A percentile compares a stretch with the other conserved stretches of the same genome.
Conservation (phyloP, 1,140 invertebrate species). For the Nasonia longicornis region DNA sequence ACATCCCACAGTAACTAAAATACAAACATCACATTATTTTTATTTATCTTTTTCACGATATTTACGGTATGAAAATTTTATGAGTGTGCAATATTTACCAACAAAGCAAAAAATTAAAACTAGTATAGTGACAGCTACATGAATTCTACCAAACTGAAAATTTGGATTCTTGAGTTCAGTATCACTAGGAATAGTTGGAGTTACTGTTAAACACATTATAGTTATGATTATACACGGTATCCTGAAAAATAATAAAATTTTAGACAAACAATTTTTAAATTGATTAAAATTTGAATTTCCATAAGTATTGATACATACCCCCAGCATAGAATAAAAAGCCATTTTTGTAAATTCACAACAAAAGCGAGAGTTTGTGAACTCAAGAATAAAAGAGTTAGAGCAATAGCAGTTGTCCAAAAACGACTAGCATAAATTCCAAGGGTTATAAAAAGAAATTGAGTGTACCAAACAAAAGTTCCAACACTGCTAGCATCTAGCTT, state of each 20-base stretch:
- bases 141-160: slow-evolving; percentile 82
- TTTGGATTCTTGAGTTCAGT: slow-evolving; percentile 78
- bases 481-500: slow-evolving; percentile 53
- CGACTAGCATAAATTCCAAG: slow-evolving; percentile 82
- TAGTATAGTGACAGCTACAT: slow-evolving; percentile 77
- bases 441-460: slow-evolving; percentile 81
- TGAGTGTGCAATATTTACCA: slow-evolving; percentile 65
- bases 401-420: slow-evolving; percentile 86
- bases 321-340: slow-evolving; percentile 81
- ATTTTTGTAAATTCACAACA: slow-evolving; percentile 79
- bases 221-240: slow-evolving; percentile 68
- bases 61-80: slow-evolving; percentile 3
- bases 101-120: slow-evolving; percentile 78
- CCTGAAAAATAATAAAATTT: slow-evolving; percentile 58
- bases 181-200: slow-evolving; percentile 52
- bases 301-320: slow-evolving; percentile 72
- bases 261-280: neutral
- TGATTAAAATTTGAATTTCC: neutral
- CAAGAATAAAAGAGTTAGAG: slow-evolving; percentile 83
- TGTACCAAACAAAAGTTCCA: slow-evolving; percentile 68
- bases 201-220: slow-evolving; percentile 56
- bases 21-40: slow-evolving; percentile 45
- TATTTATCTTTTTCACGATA: slow-evolving; percentile 15
- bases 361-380: slow-evolving; percentile 85
- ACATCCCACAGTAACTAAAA: slow-evolving; percentile 78